phyloP scores from a whole-genome alignment of 2,797 vertebrate genomes.

The Microcaecilia unicolor region DNA sequence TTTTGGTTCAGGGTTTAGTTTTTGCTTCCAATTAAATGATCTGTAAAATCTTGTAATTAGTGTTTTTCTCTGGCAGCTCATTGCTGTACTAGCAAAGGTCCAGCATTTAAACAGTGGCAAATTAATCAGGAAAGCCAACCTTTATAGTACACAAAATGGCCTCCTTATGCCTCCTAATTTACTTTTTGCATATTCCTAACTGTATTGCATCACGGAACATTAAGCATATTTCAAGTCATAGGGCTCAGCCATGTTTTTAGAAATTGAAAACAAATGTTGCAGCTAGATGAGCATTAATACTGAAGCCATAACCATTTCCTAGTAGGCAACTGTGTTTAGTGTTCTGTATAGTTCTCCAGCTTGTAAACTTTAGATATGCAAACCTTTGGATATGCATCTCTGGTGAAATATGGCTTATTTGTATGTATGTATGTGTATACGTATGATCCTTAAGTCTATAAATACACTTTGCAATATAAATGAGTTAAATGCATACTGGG shows the following conservation, averaged over 20 bases:
- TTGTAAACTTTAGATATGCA: constrained; percentile 15
- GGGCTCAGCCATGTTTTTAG: constrained; percentile 50
- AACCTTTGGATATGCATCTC: no score
- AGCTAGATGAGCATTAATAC: constrained; percentile 49
- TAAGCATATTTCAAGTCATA: constrained; percentile 58
- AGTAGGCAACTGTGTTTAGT: constrained; percentile 55
- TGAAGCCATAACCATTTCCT: constrained; percentile 52
- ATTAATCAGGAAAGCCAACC: constrained; percentile 56
- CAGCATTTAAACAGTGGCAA: constrained; percentile 28
- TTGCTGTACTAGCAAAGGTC: constrained; percentile 36
- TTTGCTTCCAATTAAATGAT: constrained; percentile 49
- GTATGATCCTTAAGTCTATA: no score
- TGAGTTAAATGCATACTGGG: no score
- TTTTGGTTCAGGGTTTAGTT: constrained; percentile 35
- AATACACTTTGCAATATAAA: no score
- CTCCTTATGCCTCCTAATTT: constrained; percentile 60
- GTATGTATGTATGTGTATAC: no score
- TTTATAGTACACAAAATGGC: constrained; percentile 53
- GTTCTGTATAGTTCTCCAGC: constrained; percentile 48
- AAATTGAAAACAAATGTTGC: constrained; percentile 77
- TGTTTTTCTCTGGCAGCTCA: constrained; percentile 34
- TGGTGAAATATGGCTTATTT: no score
- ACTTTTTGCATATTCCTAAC: constrained; percentile 47
- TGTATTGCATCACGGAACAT: constrained; percentile 63
- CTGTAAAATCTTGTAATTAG: constrained; percentile 40